These are phyloP conservation scores for Lycodopsis pacificus DNA, from an alignment of 2,797 vertebrate genomes.

Conservation along the genomic window DNA sequence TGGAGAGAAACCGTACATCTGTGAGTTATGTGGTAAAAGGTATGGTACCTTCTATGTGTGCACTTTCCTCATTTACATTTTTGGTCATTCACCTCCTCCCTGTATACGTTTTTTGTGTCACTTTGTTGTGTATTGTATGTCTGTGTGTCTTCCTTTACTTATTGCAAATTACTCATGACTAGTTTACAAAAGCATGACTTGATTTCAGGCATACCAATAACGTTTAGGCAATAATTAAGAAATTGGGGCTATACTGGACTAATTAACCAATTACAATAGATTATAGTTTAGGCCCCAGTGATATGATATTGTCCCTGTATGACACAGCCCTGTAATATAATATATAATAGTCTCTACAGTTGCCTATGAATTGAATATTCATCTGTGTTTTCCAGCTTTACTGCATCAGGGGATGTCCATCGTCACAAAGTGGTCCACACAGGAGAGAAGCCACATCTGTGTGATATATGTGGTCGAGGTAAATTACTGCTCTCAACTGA, in stretches of 20 bases:
- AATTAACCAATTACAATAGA: neutral
- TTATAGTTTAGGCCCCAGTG: neutral
- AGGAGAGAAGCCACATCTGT: slow-evolving; percentile 95
- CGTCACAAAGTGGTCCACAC: slow-evolving; percentile 97
- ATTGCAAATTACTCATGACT: neutral
- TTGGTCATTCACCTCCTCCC: neutral
- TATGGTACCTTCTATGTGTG: slow-evolving; percentile 58
- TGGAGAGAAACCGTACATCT: slow-evolving; percentile 98
- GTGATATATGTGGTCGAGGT: slow-evolving; percentile 98
- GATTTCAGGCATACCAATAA: neutral
- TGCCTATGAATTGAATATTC: neutral
- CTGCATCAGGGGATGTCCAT: slow-evolving; percentile 96
- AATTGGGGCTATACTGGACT: neutral
- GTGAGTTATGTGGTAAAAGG: slow-evolving; percentile 98
- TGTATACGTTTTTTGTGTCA: neutral
- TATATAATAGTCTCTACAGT: neutral
- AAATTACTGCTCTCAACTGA: slow-evolving; percentile 12
- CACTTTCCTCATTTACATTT: neutral
- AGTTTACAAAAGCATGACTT: neutral
- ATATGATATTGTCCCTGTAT: neutral
- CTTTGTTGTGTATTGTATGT: neutral
- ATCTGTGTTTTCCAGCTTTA: slow-evolving; percentile 86
- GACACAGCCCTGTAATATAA: neutral
- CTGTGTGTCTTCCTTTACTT: neutral
- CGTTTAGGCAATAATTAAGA: neutral